These are phyloP conservation scores for Neodon shergylaensis DNA, from an alignment of 2,113 vertebrate species.

Conservation along the genomic window DNA sequence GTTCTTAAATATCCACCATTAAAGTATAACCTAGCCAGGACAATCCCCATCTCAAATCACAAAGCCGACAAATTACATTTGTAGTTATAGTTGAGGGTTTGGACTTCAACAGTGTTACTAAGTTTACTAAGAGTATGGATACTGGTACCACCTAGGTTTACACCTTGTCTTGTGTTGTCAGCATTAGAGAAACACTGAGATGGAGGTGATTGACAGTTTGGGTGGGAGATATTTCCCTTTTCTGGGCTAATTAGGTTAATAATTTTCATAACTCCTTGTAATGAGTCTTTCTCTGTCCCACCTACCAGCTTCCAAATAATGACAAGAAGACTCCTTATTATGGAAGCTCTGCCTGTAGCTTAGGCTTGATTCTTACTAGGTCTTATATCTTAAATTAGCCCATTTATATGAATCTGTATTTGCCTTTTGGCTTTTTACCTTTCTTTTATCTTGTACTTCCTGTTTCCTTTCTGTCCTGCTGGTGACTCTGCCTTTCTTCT, in stretches of 20 bases:
- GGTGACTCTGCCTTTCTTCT: background rate
- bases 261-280: slow-evolving; percentile 15
- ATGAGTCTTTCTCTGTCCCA: background rate
- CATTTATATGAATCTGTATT: background rate
- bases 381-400: background rate
- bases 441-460: background rate
- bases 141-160: background rate
- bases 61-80: background rate
- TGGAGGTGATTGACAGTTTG: slow-evolving; percentile 8
- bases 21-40: background rate
- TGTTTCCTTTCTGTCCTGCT: background rate
- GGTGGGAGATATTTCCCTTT: slow-evolving; percentile 11
- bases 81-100: background rate
- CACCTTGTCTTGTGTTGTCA: background rate
- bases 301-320: background rate
- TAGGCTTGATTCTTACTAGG: background rate
- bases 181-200: background rate
- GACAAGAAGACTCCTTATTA: background rate
- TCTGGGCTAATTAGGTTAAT: slow-evolving; percentile 32
- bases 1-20: background rate
- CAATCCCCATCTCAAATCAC: background rate
- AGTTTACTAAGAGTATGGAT: slow-evolving; percentile 2
- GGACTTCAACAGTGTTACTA: background rate
- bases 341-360: background rate
- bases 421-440: background rate